Evolutionary conservation across 2,888 invertebrate genomes (phyloP).

Genomic region (Lasiommata megera): DNA sequence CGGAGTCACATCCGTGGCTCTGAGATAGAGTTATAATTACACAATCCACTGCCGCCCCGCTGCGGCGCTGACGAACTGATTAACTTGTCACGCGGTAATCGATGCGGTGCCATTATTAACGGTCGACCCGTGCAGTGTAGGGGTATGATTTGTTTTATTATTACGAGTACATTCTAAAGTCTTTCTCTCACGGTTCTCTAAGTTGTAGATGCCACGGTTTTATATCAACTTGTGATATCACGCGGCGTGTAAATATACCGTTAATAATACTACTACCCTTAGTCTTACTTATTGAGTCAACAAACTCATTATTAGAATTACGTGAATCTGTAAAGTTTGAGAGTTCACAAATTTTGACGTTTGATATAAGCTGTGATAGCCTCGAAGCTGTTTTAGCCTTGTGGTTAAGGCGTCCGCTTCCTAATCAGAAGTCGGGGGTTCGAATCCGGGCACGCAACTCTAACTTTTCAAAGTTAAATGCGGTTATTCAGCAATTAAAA

Average conservation of each 20-base stretch:
- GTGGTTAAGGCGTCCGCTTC: too few species aligned
- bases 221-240: neutral
- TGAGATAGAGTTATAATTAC: slow-evolving; percentile 39
- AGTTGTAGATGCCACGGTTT: neutral
- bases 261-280: too few species aligned
- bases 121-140: slow-evolving; percentile 15
- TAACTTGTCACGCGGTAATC: slow-evolving; percentile 43
- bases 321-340: too few species aligned
- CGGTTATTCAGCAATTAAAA: too few species aligned
- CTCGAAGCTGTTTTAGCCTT: too few species aligned
- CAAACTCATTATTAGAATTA: too few species aligned
- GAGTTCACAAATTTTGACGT: too few species aligned
- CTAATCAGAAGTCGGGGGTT: too few species aligned
- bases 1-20: slow-evolving; percentile 18
- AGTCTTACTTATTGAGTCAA: too few species aligned
- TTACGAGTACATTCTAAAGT: neutral
- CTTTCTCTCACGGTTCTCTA: neutral
- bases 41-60: slow-evolving; percentile 37
- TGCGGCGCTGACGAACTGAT: slow-evolving; percentile 39
- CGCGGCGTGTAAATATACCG: neutral
- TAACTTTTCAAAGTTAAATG: too few species aligned
- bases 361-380: too few species aligned
- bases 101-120: slow-evolving; percentile 35
- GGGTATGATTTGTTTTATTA: slow-evolving; percentile 14
- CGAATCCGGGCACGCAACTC: too few species aligned